Evolutionary conservation across 2,113 vertebrate genomes (phyloP).

Genomic region (Alexandromys fortis): DNA sequence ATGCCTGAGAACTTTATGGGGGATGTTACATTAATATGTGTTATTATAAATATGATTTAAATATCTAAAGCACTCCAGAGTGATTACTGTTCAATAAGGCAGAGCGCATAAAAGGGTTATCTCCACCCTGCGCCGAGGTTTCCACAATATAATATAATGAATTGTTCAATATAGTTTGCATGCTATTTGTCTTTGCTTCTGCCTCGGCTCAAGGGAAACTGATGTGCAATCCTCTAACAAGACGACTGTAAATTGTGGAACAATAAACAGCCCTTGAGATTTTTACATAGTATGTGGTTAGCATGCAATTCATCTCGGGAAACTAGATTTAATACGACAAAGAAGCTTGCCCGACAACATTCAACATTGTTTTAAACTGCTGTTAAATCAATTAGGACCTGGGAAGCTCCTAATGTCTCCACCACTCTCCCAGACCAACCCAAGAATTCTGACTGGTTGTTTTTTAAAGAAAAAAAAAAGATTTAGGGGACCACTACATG

Average conservation of each 20-base stretch:
- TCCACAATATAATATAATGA: slow-evolving; percentile 85
- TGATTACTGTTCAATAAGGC: slow-evolving; percentile 91
- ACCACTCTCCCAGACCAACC: slow-evolving; percentile 55
- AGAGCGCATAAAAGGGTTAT: slow-evolving; percentile 85
- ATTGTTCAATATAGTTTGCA: slow-evolving; percentile 85
- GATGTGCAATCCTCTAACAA: slow-evolving; percentile 85
- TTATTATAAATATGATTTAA: slow-evolving; percentile 92
- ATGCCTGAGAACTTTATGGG: slow-evolving; percentile 88
- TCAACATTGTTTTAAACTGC: slow-evolving; percentile 87
- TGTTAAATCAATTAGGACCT: slow-evolving; percentile 87
- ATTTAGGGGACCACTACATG: slow-evolving; percentile 13
- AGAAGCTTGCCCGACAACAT: slow-evolving; percentile 83
- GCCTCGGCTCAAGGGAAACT: slow-evolving; percentile 83
- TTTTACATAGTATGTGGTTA: slow-evolving; percentile 84
- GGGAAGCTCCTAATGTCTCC: slow-evolving; percentile 71
- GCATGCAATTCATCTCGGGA: slow-evolving; percentile 84
- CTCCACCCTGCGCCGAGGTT: slow-evolving; percentile 82
- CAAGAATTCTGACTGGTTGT: slow-evolving; percentile 53
- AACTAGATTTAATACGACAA: slow-evolving; percentile 85
- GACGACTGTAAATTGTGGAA: slow-evolving; percentile 85
- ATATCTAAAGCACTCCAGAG: slow-evolving; percentile 87
- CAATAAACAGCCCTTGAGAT: slow-evolving; percentile 87
- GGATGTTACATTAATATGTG: slow-evolving; percentile 88
- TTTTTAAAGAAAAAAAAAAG: slow-evolving; percentile 58
- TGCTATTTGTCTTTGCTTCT: slow-evolving; percentile 86